A percentile compares a stretch with the other conserved stretches of the same genome.
Evolutionary conservation across 2,113 vertebrate genomes (phyloP).

Genomic region (Ammodramus savannarum): DNA sequence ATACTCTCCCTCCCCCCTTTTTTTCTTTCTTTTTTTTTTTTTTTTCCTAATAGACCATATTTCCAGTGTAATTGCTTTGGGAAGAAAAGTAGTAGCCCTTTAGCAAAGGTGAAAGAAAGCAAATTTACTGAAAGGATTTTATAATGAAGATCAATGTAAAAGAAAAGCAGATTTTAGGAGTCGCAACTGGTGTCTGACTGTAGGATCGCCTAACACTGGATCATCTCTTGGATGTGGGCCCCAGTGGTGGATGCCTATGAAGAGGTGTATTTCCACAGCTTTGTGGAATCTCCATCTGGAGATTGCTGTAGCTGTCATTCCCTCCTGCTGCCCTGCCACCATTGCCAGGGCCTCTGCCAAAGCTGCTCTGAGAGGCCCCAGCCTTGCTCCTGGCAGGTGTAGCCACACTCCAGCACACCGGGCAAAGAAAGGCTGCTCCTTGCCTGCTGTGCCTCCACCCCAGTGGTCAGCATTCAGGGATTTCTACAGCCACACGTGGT

Average conservation of each 20-base stretch:
- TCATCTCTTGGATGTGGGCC: not conserved
- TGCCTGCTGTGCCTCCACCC: not conserved
- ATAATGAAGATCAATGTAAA: not conserved
- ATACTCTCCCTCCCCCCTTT: fast-evolving
- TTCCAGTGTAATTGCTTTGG: not conserved
- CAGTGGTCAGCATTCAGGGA: not conserved
- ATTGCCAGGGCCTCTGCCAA: not conserved
- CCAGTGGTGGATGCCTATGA: not conserved
- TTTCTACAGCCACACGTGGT: not conserved
- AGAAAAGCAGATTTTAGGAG: not conserved
- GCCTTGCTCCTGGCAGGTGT: not conserved
- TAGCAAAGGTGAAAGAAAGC: not conserved
- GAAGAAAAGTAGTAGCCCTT: not conserved
- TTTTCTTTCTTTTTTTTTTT: too few species aligned
- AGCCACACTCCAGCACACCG: fast-evolving
- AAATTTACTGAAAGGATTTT: not conserved
- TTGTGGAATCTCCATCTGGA: fast-evolving
- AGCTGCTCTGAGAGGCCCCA: not conserved
- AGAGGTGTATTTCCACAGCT: not conserved
- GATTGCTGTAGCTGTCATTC: not conserved
- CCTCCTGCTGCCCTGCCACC: not conserved
- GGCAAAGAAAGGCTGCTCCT: not conserved
- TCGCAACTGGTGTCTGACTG: fast-evolving
- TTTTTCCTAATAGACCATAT: not conserved
- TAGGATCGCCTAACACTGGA: not conserved